Evolutionary conservation across 1,140 invertebrate genomes (phyloP).

Genomic region (Batillaria attramentaria): DNA sequence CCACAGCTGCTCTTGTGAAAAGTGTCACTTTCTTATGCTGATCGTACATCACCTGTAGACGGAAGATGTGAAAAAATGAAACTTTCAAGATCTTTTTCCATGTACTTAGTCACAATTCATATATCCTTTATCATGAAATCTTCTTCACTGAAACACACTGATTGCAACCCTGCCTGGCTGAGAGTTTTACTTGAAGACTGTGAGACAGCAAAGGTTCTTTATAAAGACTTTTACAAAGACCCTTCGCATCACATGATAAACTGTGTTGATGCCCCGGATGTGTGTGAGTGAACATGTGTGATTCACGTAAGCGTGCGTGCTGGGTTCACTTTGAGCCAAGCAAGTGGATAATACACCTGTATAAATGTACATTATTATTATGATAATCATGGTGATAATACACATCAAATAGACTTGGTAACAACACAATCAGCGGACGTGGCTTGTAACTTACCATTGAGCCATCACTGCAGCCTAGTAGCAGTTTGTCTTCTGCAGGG

Average conservation of each 20-base stretch:
- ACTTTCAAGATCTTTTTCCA: too few relatives aligned
- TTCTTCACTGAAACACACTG: too few relatives aligned
- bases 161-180: too few relatives aligned
- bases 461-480: constrained; percentile 84
- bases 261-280: neutral
- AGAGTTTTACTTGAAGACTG: neutral
- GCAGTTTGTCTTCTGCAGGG: constrained; percentile 80
- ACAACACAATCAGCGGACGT: neutral
- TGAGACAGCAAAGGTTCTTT: neutral
- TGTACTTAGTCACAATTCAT: too few relatives aligned
- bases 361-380: neutral
- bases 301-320: too few relatives aligned
- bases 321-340: too few relatives aligned
- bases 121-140: too few relatives aligned
- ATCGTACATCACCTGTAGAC: constrained; percentile 64
- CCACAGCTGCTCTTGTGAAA: constrained; percentile 75
- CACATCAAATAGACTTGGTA: neutral
- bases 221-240: neutral
- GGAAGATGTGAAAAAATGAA: too few relatives aligned
- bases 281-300: neutral
- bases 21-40: constrained; percentile 58
- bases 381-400: neutral
- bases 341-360: neutral
- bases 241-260: neutral
- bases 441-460: constrained; percentile 76